Evolutionary conservation across 1,140 invertebrate genomes (phyloP).

Genomic region (Protaetia brevitarsis): DNA sequence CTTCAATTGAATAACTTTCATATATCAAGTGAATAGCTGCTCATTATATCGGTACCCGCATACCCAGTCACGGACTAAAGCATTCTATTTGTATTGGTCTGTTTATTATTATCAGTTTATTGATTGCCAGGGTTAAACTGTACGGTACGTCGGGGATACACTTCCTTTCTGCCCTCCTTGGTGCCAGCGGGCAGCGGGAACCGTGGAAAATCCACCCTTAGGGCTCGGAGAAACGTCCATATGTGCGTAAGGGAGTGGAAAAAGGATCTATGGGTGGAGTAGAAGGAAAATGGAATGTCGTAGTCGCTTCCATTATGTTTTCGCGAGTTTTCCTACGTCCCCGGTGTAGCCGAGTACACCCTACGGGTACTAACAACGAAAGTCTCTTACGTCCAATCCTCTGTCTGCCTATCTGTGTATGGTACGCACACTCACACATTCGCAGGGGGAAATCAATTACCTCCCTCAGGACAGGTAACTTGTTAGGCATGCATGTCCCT

Average conservation of each 20-base stretch:
- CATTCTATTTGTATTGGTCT: constrained; percentile 7
- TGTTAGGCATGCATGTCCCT: background rate
- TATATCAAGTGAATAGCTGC: constrained; percentile 14
- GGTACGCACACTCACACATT: constrained; percentile 6
- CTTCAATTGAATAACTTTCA: constrained; percentile 2
- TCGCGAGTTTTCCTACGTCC: background rate
- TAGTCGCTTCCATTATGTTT: background rate
- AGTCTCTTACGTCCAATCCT: constrained; percentile 12
- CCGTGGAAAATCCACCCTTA: background rate
- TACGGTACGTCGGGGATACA: too few relatives aligned
- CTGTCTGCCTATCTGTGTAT: background rate
- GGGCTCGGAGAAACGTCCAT: background rate
- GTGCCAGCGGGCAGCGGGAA: too few relatives aligned
- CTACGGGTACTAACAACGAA: constrained; percentile 7
- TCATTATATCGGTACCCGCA: constrained; percentile 8
- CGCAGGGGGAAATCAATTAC: constrained; percentile 1
- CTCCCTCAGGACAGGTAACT: constrained; percentile 8
- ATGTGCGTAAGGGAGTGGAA: background rate
- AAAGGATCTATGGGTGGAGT: background rate
- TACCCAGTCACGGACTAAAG: background rate
- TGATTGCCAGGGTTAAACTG: background rate
- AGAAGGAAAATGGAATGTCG: background rate
- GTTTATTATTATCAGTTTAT: constrained; percentile 6
- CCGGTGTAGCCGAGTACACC: background rate
- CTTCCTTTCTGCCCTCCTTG: too few relatives aligned